Conservation (phyloP, 2,113 vertebrate genomes). For the Salminus brasiliensis region DNA sequence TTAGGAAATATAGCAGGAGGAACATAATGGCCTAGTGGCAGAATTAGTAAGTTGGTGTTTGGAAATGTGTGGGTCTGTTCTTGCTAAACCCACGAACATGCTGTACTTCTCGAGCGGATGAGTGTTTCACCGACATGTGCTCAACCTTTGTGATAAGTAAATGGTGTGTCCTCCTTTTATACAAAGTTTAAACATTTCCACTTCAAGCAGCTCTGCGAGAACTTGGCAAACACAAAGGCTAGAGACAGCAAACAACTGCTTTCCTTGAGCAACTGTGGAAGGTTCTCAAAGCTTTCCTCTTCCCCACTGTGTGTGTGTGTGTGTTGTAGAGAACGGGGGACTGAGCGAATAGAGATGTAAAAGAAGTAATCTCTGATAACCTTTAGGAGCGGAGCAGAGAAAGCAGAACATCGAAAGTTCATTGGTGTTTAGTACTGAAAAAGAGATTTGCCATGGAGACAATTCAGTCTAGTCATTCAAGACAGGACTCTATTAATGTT, state of each 20-base stretch:
- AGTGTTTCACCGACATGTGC: neutral
- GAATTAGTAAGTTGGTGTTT: neutral
- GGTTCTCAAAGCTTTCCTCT: neutral
- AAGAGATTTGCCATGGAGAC: too few species aligned
- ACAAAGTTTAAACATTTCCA: constrained; percentile 1
- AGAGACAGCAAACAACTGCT: neutral
- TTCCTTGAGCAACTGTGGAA: neutral
- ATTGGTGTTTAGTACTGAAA: too few species aligned
- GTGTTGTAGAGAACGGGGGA: constrained; percentile 35
- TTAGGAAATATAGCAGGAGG: neutral
- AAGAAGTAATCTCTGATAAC: constrained; percentile 58
- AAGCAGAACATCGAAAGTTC: too few species aligned
- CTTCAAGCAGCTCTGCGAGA: neutral
- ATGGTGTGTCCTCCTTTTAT: neutral
- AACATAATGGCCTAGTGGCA: neutral
- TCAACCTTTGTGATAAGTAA: constrained; percentile 3
- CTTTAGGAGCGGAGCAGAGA: constrained; percentile 49
- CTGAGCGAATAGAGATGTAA: constrained; percentile 28
- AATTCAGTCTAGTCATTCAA: too few species aligned
- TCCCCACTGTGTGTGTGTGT: neutral
- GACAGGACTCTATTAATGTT: too few species aligned
- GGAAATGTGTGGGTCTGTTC: constrained; percentile 10
- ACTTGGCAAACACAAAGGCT: neutral
- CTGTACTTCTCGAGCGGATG: neutral
- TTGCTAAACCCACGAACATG: neutral